Evolutionary conservation across 2,797 vertebrate species (phyloP), one percentile per base, ranked within the genome.

Genomic region (Crocodylus rhombifer): DNA sequence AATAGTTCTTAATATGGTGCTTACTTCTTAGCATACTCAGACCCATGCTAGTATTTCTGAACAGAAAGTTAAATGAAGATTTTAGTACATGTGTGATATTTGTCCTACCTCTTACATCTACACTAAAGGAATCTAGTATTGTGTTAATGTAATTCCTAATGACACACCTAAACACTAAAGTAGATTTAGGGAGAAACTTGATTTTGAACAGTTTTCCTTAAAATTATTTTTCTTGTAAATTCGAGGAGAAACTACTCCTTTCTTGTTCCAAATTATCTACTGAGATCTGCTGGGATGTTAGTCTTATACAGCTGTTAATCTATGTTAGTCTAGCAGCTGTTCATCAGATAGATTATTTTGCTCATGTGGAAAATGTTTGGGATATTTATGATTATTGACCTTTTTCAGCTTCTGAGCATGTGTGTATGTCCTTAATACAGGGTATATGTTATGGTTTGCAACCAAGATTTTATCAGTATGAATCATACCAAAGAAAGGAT

Each of bases 391-490:
- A 25, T 85, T 88, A 84, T 78, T 61, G 82, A 13, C 1, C 2
- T 5, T 84, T 6, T 42, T 95, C 17, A 77, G 86, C 63, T 78
- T 25, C 7, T 33, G 77, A 15, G 26, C 6, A 84, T 42, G 16
- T 78, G 61, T 64, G 69, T 93, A 77, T 76, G 42, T 3, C 25
- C 18, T 26, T 28, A 80, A 51, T 84, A 89, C 8, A 33, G 1
- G 67, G 20, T 84, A 84, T 28, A 80, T 3, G 63, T 5, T 15
- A 14, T 58, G 33, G 36, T 56, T 67, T 84, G 14, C 11, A 80
- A 55, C 8, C 15, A 88, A 71, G 83, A 86, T 86, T 77, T 91
- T 90, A 26, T 65, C 25, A 90, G 18, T 18, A 51, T 51, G 42
- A 51, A 51, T 51, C 42, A 11, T 51, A 58, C 7, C 23, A 51